Conservation (phyloP, 2,113 vertebrate species). For the Nymphicus hollandicus region DNA sequence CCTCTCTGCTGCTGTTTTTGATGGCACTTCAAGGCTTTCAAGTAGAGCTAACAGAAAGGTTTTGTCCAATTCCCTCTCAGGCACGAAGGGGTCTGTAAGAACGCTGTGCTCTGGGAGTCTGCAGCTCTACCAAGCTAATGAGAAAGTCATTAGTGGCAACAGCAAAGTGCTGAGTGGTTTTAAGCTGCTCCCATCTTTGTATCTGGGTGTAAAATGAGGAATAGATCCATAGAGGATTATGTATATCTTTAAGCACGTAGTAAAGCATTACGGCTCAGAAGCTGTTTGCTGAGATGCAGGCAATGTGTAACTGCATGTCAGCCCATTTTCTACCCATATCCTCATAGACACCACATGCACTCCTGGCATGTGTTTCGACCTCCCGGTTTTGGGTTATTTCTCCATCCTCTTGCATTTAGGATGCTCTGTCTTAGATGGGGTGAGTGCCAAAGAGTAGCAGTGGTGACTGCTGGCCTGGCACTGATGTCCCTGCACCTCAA, state of each 20-base stretch:
- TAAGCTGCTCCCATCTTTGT: background rate
- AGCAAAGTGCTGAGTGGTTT: background rate
- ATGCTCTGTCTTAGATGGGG: background rate
- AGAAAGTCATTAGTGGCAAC: background rate
- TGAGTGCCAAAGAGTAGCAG: background rate
- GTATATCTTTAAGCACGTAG: background rate
- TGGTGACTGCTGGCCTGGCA: background rate
- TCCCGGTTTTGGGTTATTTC: background rate
- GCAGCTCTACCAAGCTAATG: background rate
- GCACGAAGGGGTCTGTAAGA: background rate
- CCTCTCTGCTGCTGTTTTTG: background rate
- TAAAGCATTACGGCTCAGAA: background rate
- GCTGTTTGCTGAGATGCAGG: background rate
- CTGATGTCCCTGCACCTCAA: background rate
- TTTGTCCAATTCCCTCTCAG: background rate
- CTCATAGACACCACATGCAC: rapidly evolving
- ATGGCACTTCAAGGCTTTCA: background rate
- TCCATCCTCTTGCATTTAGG: background rate
- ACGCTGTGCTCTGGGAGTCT: background rate
- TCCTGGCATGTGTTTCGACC: background rate
- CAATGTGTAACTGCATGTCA: background rate
- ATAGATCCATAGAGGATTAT: background rate
- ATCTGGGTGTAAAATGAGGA: background rate
- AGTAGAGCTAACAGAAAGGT: background rate
- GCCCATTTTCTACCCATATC: rapidly evolving